Evolutionary conservation across 2,888 invertebrate species (phyloP).

Genomic region (Belgica antarctica): DNA sequence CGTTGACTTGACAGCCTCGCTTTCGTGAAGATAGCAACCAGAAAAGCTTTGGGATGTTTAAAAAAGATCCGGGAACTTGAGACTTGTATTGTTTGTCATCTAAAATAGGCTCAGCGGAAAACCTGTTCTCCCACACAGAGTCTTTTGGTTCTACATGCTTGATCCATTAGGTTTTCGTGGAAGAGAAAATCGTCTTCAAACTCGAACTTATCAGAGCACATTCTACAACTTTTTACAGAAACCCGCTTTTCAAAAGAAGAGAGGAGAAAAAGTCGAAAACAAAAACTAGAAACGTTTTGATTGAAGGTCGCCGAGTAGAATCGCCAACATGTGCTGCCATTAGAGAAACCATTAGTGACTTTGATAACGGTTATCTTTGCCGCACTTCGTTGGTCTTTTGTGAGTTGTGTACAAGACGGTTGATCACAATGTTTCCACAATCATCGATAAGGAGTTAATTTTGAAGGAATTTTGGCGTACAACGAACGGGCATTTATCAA

Average conservation of each 20-base stretch:
- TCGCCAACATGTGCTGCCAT: background rate
- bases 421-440: too few relatives aligned
- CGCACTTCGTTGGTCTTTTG: too few relatives aligned
- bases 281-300: background rate
- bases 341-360: background rate
- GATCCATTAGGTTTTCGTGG: constrained; percentile 1
- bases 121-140: constrained; percentile 3
- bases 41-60: too few relatives aligned
- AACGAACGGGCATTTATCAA: background rate
- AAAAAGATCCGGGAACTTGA: constrained; percentile 9
- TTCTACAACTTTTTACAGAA: constrained; percentile 5
- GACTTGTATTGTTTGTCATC: too few relatives aligned
- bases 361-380: background rate
- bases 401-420: too few relatives aligned
- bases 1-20: too few relatives aligned
- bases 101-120: constrained; percentile 4
- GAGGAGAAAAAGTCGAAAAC: background rate
- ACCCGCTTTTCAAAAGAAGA: background rate
- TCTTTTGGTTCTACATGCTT: background rate
- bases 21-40: too few relatives aligned
- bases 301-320: background rate
- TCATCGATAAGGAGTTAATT: background rate
- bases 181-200: too few relatives aligned
- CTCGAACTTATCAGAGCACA: constrained; percentile 12
- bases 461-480: background rate